phyloP scores from a whole-genome alignment of 2,113 vertebrate species.

The Gasterosteus nipponicus region DNA sequence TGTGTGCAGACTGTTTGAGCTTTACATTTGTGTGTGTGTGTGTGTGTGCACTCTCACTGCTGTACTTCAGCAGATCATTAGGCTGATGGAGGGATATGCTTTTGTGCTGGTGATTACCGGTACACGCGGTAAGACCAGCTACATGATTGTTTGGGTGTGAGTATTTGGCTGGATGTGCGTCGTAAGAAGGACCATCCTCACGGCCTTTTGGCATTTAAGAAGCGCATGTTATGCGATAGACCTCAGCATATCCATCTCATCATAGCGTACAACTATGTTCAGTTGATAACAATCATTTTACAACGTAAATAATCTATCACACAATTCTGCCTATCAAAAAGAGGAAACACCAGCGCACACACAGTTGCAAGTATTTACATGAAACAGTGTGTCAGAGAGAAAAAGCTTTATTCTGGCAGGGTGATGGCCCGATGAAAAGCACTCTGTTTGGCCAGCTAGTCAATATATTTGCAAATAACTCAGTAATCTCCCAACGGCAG shows the following conservation, averaged over 20 bases:
- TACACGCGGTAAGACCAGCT: neutral
- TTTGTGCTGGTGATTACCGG: constrained; percentile 3
- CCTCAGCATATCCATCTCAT: neutral
- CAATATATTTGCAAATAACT: constrained; percentile 71
- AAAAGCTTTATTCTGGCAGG: constrained; percentile 35
- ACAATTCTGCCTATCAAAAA: neutral
- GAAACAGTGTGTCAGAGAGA: constrained; percentile 30
- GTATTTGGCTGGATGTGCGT: neutral
- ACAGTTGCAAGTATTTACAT: constrained; percentile 21
- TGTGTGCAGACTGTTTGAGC: constrained; percentile 8
- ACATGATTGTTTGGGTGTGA: neutral
- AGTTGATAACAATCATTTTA: neutral
- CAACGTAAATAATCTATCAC: neutral
- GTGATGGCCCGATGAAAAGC: constrained; percentile 41
- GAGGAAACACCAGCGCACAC: neutral
- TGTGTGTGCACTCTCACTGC: neutral
- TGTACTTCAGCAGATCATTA: neutral
- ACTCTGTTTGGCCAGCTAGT: constrained; percentile 48
- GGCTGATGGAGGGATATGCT: neutral
- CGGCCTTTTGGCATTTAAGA: neutral
- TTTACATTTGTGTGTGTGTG: neutral
- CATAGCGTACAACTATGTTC: neutral
- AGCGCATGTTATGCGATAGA: neutral
- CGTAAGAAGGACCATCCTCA: neutral
- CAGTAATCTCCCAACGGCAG: constrained; percentile 55